Evolutionary conservation across 2,888 invertebrate genomes (phyloP).

Genomic region (Erannis defoliaria): DNA sequence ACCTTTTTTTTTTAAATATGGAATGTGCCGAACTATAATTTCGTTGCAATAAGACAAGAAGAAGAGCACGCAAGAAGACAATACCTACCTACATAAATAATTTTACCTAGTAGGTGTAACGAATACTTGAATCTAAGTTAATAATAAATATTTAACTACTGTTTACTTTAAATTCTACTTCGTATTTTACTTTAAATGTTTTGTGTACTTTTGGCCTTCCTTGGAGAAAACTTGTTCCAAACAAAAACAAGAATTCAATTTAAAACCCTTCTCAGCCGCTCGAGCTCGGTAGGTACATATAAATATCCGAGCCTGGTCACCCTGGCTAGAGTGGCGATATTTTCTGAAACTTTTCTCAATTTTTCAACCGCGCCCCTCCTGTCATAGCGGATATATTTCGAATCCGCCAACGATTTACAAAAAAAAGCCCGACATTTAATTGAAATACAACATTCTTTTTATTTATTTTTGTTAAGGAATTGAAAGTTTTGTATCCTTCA

Average conservation of each 20-base stretch:
- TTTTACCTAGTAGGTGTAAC: neutral
- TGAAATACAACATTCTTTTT: constrained; percentile 11
- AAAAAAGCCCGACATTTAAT: constrained; percentile 4
- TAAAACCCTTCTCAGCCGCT: constrained; percentile 1
- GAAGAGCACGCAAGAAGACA: no score
- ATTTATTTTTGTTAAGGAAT: constrained; percentile 1
- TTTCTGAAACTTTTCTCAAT: constrained; percentile 23
- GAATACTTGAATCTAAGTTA: no score
- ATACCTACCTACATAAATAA: no score
- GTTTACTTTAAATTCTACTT: neutral
- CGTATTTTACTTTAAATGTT: neutral
- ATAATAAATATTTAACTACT: neutral
- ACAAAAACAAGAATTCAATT: constrained; percentile 17
- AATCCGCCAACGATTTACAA: constrained; percentile 7
- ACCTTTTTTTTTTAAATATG: no score
- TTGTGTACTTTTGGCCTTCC: neutral
- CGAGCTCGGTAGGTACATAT: neutral
- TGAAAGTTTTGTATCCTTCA: neutral
- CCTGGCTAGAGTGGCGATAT: neutral
- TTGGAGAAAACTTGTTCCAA: constrained; percentile 4
- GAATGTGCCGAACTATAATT: no score
- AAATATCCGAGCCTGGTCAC: constrained; percentile 7
- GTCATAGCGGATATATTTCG: constrained; percentile 22
- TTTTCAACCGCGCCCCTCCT: constrained; percentile 20
- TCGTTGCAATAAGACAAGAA: no score